These are phyloP conservation scores for Ectemnius continuus DNA, from an alignment of 2,888 invertebrate genomes.

Conservation along the genomic window DNA sequence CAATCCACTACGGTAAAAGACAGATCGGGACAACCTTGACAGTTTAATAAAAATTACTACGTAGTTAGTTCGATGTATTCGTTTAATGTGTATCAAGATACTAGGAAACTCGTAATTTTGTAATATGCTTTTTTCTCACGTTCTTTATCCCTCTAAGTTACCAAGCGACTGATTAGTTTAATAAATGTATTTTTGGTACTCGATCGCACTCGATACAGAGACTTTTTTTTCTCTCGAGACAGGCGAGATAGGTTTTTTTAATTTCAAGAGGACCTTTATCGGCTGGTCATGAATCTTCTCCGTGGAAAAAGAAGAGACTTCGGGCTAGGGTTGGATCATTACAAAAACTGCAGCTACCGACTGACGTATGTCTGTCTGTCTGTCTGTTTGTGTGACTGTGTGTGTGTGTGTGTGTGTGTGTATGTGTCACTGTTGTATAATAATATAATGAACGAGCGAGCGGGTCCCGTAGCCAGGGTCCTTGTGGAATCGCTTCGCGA, in stretches of 20 bases:
- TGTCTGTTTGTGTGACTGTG: not conserved
- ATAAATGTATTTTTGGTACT: constrained; percentile 5
- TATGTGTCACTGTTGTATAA: no score
- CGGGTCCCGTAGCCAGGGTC: constrained; percentile 5
- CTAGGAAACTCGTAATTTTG: constrained; percentile 23
- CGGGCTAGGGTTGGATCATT: constrained; percentile 2
- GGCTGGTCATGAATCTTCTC: constrained; percentile 18
- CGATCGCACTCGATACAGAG: constrained; percentile 14
- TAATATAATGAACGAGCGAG: not conserved
- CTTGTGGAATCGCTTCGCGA: constrained; percentile 2
- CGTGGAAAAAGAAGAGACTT: constrained; percentile 16
- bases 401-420: no score
- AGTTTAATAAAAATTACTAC: constrained; percentile 50
- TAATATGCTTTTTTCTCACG: constrained; percentile 12
- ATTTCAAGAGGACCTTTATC: constrained; percentile 6
- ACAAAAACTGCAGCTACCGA: constrained; percentile 12
- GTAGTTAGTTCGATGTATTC: constrained; percentile 52
- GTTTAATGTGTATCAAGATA: constrained; percentile 17
- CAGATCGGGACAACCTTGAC: constrained; percentile 24
- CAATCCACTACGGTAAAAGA: constrained; percentile 30
- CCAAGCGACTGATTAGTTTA: constrained; percentile 13
- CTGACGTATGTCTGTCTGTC: not conserved
- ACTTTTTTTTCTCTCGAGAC: not conserved
- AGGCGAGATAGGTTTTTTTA: not conserved
- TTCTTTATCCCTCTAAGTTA: constrained; percentile 12